These are phyloP conservation scores for Caracal caracal DNA, from an alignment of 2,113 vertebrate species.

Conservation along the genomic window DNA sequence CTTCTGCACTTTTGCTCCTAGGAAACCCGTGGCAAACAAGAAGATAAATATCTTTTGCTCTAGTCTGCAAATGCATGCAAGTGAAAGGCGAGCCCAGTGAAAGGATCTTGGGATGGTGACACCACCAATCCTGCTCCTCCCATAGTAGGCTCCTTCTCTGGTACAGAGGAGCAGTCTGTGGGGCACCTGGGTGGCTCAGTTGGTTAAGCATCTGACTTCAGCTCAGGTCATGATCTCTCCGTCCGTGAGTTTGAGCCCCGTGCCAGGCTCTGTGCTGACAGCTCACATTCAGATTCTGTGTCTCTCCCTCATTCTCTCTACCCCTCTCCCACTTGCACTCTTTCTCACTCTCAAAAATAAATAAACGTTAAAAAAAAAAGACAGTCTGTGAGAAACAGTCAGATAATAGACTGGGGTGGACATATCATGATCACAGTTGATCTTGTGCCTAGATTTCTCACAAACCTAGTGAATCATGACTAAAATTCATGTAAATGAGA, in stretches of 20 bases:
- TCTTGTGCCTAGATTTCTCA: not conserved
- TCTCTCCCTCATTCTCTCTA: no score
- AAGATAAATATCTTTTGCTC: constrained; percentile 8
- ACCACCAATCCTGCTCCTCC: not conserved
- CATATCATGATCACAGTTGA: not conserved
- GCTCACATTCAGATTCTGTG: no score
- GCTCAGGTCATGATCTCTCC: no score
- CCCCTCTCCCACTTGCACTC: no score
- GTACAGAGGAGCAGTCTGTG: no score
- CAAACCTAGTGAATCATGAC: not conserved
- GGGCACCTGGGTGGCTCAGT: no score
- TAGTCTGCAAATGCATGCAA: constrained; percentile 53
- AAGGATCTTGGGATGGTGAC: not conserved
- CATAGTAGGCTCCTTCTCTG: not conserved
- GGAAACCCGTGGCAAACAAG: constrained; percentile 29
- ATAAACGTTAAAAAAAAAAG: no score
- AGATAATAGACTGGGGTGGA: not conserved
- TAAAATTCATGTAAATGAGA: constrained; percentile 22
- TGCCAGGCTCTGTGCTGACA: no score
- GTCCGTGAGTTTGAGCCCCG: no score
- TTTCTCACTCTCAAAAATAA: no score
- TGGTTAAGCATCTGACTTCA: no score
- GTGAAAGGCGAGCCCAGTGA: constrained; percentile 49
- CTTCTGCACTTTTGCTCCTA: constrained; percentile 38
- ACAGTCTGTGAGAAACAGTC: not conserved